Conservation (phyloP, 2,888 invertebrate genomes). For the Tipula helvola region DNA sequence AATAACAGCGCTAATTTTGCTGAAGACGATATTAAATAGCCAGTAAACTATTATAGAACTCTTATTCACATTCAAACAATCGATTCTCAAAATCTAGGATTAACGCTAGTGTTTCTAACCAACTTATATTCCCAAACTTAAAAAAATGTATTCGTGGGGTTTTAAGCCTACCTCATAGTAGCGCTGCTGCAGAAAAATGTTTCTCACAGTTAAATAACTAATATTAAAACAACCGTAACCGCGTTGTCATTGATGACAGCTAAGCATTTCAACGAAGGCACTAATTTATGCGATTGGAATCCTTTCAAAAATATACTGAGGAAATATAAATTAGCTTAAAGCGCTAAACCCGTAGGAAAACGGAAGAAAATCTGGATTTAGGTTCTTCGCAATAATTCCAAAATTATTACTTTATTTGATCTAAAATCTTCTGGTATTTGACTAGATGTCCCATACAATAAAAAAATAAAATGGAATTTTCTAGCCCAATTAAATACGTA, state of each 20-base stretch:
- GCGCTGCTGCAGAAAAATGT: not conserved
- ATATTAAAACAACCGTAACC: not conserved
- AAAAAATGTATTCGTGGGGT: not conserved
- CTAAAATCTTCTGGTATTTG: no score
- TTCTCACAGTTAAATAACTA: not conserved
- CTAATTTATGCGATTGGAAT: not conserved
- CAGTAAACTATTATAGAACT: no score
- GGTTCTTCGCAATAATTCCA: no score
- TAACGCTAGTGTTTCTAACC: not conserved
- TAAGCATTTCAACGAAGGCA: not conserved
- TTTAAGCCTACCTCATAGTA: no score
- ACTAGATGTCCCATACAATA: no score
- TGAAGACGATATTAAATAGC: not conserved
- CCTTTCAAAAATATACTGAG: not conserved
- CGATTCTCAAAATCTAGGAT: no score
- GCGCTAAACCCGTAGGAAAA: no score
- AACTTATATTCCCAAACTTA: not conserved
- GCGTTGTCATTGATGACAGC: not conserved
- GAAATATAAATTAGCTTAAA: no score
- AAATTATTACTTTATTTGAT: no score
- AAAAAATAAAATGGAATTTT: no score
- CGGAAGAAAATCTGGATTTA: not conserved
- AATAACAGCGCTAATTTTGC: not conserved
- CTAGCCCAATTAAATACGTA: no score
- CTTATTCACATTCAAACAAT: no score